Percentiles rank a stretch among this genome's conserved stretches.
Conservation (phyloP, 2,113 vertebrate genomes). For the Willisornis vidua region DNA sequence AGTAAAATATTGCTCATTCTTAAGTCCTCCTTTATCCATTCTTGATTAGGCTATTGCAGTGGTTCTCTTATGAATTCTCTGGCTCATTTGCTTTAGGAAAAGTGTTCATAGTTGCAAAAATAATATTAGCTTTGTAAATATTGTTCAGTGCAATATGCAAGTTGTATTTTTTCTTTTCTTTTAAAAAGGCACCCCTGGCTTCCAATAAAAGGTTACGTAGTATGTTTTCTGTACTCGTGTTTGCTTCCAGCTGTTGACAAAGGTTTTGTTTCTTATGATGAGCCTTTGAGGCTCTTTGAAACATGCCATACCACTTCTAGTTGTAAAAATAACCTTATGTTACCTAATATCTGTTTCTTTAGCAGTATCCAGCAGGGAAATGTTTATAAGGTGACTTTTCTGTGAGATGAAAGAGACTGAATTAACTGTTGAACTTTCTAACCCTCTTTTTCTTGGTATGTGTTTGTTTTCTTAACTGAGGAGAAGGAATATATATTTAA, state of each 20-base stretch:
- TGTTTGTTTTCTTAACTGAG: neutral
- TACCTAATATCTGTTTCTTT: neutral
- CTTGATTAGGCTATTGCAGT: constrained; percentile 24
- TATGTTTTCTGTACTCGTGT: neutral
- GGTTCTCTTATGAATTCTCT: constrained; percentile 5
- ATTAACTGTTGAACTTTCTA: neutral
- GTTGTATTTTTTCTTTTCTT: neutral
- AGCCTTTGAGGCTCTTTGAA: neutral
- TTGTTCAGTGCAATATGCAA: neutral
- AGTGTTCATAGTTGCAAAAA: constrained; percentile 37
- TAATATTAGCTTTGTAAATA: constrained; percentile 22
- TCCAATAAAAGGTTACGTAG: neutral
- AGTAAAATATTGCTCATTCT: neutral
- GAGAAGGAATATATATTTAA: neutral
- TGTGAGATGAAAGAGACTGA: neutral
- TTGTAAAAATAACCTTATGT: neutral
- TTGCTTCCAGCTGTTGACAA: neutral
- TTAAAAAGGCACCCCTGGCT: neutral
- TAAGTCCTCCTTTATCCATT: neutral
- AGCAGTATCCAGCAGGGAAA: neutral
- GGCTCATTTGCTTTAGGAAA: constrained; percentile 59
- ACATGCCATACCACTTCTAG: neutral
- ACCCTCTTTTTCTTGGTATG: neutral
- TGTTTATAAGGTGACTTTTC: neutral
- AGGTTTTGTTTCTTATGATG: neutral